A percentile compares a stretch with the other conserved stretches of the same genome.
Evolutionary conservation across 2,888 invertebrate species (phyloP).

Genomic region (Apamea sordens): DNA sequence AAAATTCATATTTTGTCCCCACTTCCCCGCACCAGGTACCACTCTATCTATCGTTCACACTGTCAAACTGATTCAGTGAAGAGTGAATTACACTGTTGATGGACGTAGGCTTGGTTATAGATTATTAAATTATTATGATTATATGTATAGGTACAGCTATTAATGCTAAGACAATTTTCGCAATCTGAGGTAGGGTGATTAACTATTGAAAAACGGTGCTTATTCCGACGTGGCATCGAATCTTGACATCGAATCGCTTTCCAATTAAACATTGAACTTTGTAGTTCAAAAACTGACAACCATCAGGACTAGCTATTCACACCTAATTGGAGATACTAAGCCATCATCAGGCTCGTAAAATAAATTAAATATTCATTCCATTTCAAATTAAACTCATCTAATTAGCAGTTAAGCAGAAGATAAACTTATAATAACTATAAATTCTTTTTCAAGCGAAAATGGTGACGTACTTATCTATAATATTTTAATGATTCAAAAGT

Average conservation of each 20-base stretch:
- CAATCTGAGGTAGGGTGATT: too few species aligned
- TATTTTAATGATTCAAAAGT: constrained; percentile 26
- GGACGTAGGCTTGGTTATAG: too few species aligned
- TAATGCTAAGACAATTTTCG: too few species aligned
- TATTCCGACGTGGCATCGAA: background rate
- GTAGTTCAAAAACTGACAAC: constrained; percentile 14
- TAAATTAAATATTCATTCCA: constrained; percentile 55
- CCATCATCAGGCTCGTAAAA: constrained; percentile 33
- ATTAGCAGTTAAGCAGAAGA: constrained; percentile 56
- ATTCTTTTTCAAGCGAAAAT: constrained; percentile 45
- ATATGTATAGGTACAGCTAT: too few species aligned
- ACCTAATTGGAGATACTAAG: constrained; percentile 43
- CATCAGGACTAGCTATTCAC: constrained; percentile 29
- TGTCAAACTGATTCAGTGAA: too few species aligned
- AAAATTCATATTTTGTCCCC: too few species aligned
- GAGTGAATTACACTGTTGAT: too few species aligned
- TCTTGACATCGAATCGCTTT: background rate
- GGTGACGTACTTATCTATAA: constrained; percentile 4
- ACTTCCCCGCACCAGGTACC: too few species aligned
- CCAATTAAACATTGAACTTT: constrained; percentile 23
- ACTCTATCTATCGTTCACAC: too few species aligned
- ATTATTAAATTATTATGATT: too few species aligned
- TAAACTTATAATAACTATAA: constrained; percentile 52
- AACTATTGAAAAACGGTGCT: background rate
- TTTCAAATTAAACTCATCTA: constrained; percentile 58